Evolutionary conservation across 2,113 vertebrate species (phyloP), one percentile per base, ranked within the genome.

Genomic region (Formicarius rufipectus): DNA sequence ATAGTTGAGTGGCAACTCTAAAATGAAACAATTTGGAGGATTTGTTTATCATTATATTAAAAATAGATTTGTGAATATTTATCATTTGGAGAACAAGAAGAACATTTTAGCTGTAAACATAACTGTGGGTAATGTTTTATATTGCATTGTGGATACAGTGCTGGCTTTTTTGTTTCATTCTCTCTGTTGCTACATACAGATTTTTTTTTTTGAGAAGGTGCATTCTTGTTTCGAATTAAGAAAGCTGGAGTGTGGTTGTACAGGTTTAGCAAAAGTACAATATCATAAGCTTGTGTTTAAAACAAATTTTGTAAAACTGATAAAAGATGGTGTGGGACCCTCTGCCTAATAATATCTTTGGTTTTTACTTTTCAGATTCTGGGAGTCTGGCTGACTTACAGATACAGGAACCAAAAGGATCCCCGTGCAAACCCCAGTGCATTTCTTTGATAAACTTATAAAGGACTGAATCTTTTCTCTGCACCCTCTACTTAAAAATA

Each of bases 341-440:
- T 45, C 30, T 78, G 21, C 45, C 68, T 87, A 67, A 53, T 91
- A 30, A 22, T 68, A 30, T 91, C 18, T 95, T 74, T 35, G 85
- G 12, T 12, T 89, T 73, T 45, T 77, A 23, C 69, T 98, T 45
- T 98, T 87, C 97, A 99, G 99, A 99, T 99, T 93, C 97, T 99
- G 80, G 99, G 99, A 37, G 98, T 99, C 27, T 99, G 99, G 99
- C 98, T 99, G 91, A 98, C 99, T 1, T 98, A 99, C 72, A 98
- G 98, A 97, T 99, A 99, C 98, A 98, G 99, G 95, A 99, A 99
- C 96, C 98, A 99, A 94, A 99, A 99, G 95, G 99, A 99, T 85
- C 99, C 99, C 14, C 98, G 98, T 12, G 98, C 99, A 80, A 99
- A 99, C 84, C 99, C 99, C 4, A 99, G 99, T 87, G 99, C 99